Evolutionary conservation across 2,888 invertebrate genomes (phyloP), one percentile per base, ranked within the genome.

Genomic region (Anoplius nigerrimus): DNA sequence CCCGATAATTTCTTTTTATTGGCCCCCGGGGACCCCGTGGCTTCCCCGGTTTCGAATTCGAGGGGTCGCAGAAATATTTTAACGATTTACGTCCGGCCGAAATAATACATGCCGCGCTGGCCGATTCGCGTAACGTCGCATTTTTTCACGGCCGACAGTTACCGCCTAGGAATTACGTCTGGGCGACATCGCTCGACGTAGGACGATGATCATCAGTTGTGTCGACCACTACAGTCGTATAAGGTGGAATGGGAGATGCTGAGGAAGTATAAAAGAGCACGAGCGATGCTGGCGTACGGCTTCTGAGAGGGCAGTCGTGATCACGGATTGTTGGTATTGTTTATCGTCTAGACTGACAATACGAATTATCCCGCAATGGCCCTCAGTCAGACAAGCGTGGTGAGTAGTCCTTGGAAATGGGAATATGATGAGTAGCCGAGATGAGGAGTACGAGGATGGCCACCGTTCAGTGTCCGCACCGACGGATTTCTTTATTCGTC

Each of bases 361-460:
- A 87, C 86, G 83, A 87, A 87, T 86, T 80, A 81, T 82, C 84
- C 82, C 78, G 80, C 83, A 82, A 93, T 93, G 93, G 92, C 93
- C 88, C 91, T 93, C 89, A 93, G 93, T 91, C 94, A 94, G 89
- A 90, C 92, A 82, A 91, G 93, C 85, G 94, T 94, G 90, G 90
- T 92, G 87, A 91, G 91, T 90, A 85, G 76, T 34, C 34, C n/a
- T n/a, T n/a, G 48, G 60, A 73, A 74, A n/a, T n/a, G n/a, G 46
- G 76, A 78, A 64, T 73, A 74, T 71, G 66, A 67, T 66, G 67
- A 75, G 34, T 34, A 69, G 53, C 71, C 58, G 59, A 72, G n/a
- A 53, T 64, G 59, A 22, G n/a, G n/a, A 54, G 65, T 63, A 71
- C 58, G 65, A 74, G 46, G 11, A 6, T 13, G 11, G 34, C 11